phyloP scores from a whole-genome alignment of 2,888 invertebrate species.

The Dascillus cervinus region DNA sequence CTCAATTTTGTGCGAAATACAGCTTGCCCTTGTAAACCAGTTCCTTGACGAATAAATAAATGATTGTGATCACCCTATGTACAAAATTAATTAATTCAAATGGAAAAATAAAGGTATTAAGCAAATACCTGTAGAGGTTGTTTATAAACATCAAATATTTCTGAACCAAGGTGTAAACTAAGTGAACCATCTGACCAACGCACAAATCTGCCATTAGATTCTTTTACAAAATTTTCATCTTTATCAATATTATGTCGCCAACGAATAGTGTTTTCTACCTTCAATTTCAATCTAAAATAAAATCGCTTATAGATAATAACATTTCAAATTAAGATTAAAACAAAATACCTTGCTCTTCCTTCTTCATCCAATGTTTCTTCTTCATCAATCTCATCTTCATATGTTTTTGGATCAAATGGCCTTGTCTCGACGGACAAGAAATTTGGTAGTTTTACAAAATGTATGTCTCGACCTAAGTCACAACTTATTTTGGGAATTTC shows the following conservation, averaged over 20 bases:
- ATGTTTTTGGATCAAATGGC: conserved; percentile 89
- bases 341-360: conserved; percentile 70
- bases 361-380: conserved; percentile 97
- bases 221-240: conserved; percentile 71
- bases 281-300: conserved; percentile 67
- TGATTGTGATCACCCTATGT: conserved; percentile 92
- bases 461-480: conserved; percentile 84
- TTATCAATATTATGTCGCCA: conserved; percentile 84
- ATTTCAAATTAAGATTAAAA: not conserved
- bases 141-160: conserved; percentile 96
- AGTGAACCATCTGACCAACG: conserved; percentile 98
- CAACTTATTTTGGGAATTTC: conserved; percentile 94
- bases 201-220: conserved; percentile 93
- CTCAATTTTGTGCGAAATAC: conserved; percentile 94
- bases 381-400: conserved; percentile 98
- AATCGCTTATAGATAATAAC: not conserved
- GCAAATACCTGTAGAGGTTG: conserved; percentile 70
- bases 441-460: conserved; percentile 96
- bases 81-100: conserved; percentile 5
- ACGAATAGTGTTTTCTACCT: conserved; percentile 95
- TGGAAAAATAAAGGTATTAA: conserved; percentile 5
- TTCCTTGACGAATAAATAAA: conserved; percentile 94
- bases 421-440: conserved; percentile 96
- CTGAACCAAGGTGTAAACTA: conserved; percentile 92
- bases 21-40: conserved; percentile 95